phyloP scores from a whole-genome alignment of 92 coral and sea anemone species.

The Epizoanthus rinbou region DNA sequence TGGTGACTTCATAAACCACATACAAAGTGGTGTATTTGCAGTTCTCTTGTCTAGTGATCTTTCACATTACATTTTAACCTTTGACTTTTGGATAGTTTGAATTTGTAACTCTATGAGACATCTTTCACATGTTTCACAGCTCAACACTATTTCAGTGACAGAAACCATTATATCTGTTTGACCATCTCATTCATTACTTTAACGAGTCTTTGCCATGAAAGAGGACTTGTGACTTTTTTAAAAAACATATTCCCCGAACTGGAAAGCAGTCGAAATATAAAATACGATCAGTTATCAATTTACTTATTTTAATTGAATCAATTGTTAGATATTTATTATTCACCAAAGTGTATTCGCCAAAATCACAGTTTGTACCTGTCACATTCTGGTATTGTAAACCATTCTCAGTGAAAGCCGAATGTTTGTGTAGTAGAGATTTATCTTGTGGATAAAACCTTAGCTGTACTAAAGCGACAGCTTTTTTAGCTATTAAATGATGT shows the following conservation, averaged over 20 bases:
- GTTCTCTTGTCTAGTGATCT: neutral
- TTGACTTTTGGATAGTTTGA: constrained; percentile 9
- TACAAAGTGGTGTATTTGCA: neutral
- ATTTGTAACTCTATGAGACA: neutral
- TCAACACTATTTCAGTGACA: constrained; percentile 5
- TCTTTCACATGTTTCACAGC: constrained; percentile 11
- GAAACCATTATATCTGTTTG: neutral
- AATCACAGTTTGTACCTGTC: too few species aligned
- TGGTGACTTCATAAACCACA: neutral
- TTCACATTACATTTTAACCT: constrained; percentile 12
- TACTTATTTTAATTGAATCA: too few species aligned
- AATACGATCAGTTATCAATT: too few species aligned
- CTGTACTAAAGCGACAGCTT: neutral
- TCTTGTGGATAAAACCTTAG: neutral
- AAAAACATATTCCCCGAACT: too few species aligned
- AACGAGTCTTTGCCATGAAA: constrained; percentile 3
- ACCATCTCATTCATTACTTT: neutral
- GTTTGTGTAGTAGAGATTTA: neutral
- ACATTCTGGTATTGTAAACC: too few species aligned
- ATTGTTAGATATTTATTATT: too few species aligned
- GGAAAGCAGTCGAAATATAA: too few species aligned
- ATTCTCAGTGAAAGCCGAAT: too few species aligned
- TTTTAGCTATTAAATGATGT: constrained; percentile 3
- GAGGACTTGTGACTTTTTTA: too few species aligned
- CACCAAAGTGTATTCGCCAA: too few species aligned